Percentiles rank a stretch among this genome's conserved stretches.
Evolutionary conservation across 2,113 vertebrate genomes (phyloP).

Genomic region (Eonycteris spelaea): DNA sequence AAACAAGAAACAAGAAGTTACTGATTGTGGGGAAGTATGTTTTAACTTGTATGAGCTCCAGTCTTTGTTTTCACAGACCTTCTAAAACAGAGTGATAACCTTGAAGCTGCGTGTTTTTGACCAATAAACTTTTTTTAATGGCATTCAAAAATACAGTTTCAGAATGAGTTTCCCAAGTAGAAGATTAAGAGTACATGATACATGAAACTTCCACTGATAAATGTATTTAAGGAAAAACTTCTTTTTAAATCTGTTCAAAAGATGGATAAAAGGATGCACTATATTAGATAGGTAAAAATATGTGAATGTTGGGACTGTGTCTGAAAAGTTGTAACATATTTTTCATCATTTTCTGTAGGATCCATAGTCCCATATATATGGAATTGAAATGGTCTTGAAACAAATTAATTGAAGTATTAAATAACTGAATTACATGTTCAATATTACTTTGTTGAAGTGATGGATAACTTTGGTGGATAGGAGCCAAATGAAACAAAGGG

Average conservation of each 20-base stretch:
- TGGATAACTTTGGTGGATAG: background rate
- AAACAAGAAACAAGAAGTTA: background rate
- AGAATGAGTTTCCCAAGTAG: slow-evolving; percentile 12
- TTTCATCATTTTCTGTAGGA: background rate
- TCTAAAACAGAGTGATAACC: background rate
- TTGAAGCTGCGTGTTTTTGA: background rate
- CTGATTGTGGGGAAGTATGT: background rate
- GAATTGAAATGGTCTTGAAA: background rate
- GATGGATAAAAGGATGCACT: background rate
- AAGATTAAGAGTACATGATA: background rate
- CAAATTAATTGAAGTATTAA: background rate
- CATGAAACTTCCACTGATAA: background rate
- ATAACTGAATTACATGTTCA: background rate
- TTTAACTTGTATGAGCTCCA: background rate
- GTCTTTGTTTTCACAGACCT: background rate
- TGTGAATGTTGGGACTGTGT: background rate
- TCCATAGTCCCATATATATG: background rate
- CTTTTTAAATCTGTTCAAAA: slow-evolving; percentile 12
- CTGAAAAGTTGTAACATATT: background rate
- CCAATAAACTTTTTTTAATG: background rate
- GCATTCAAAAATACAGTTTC: background rate
- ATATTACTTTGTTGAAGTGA: background rate
- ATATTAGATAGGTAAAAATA: background rate
- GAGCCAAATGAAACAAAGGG: background rate
- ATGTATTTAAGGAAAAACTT: slow-evolving; percentile 14